These are phyloP conservation scores for Dryas iulia DNA, from an alignment of 1,140 invertebrate genomes.

Conservation along the genomic window DNA sequence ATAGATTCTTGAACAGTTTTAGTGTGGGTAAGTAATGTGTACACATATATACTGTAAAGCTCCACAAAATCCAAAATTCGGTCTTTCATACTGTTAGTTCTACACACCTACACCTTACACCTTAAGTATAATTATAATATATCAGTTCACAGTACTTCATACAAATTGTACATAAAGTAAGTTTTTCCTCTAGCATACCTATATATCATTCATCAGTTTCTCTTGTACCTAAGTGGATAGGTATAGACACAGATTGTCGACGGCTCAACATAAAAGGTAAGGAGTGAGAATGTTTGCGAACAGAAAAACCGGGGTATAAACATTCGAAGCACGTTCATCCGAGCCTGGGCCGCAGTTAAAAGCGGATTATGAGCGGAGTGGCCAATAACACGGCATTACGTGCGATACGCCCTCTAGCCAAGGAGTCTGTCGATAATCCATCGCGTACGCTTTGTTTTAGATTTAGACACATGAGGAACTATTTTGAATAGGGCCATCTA, in stretches of 20 bases:
- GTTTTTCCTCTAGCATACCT: background rate
- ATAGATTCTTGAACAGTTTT: too few relatives aligned
- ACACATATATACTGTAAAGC: too few relatives aligned
- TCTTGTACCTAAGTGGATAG: background rate
- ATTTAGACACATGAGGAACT: background rate
- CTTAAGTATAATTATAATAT: too few relatives aligned
- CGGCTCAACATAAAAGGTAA: conserved; percentile 38
- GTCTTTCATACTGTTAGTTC: too few relatives aligned
- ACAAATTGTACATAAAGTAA: too few relatives aligned
- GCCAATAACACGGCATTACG: conserved; percentile 67
- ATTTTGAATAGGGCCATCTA: background rate
- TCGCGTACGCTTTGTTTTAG: conserved; percentile 46
- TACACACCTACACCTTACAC: too few relatives aligned
- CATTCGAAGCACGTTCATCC: conserved; percentile 59
- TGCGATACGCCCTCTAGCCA: conserved; percentile 42
- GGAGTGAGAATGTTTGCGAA: conserved; percentile 61
- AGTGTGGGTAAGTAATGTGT: too few relatives aligned
- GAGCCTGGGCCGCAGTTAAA: conserved; percentile 60
- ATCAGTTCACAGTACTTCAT: too few relatives aligned
- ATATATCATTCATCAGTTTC: background rate
- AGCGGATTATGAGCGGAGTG: conserved; percentile 72
- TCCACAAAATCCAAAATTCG: too few relatives aligned
- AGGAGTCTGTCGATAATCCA: conserved; percentile 58
- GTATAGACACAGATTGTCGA: background rate
- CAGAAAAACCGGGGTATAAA: conserved; percentile 46